Conservation (phyloP, 2,113 vertebrate genomes). For the Aplodontia rufa region DNA sequence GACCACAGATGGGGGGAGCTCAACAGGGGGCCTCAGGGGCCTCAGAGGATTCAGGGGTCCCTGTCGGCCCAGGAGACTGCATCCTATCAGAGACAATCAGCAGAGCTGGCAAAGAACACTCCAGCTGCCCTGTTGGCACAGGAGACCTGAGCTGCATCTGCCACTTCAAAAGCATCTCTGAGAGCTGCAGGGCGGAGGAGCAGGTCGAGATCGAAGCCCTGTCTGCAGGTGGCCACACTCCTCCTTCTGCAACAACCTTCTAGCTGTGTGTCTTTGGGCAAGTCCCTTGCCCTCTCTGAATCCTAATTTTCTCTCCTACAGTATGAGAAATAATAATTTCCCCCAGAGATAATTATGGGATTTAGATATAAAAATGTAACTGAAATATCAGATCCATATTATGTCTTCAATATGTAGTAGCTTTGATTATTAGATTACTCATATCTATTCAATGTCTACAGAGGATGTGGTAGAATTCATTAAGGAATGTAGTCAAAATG, state of each 20-base stretch:
- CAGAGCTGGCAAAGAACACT: too few relatives aligned
- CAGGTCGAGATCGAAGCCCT: rapidly evolving
- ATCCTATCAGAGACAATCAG: too few relatives aligned
- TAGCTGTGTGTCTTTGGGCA: not conserved
- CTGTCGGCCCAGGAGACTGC: too few relatives aligned
- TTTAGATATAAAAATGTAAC: not conserved
- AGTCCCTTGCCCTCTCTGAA: not conserved
- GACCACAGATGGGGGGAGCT: not conserved
- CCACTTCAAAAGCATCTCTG: conserved; percentile 6
- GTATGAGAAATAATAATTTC: conserved; percentile 1
- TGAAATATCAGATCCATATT: not conserved
- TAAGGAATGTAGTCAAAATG: not conserved
- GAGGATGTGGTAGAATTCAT: not conserved
- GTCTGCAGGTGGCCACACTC: rapidly evolving
- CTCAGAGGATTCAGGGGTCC: not conserved
- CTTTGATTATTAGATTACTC: conserved; percentile 25
- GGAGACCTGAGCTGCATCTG: not conserved
- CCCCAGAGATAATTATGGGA: not conserved
- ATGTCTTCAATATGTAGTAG: not conserved
- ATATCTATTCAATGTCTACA: conserved; percentile 25
- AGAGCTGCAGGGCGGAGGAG: not conserved
- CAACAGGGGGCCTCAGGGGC: not conserved
- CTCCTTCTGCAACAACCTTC: not conserved
- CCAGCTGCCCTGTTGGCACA: not conserved
- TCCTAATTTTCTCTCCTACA: not conserved